Base-by-base conservation (phyloP, 2,888 invertebrate genomes). In the Eupithecia insigniata region DNA sequence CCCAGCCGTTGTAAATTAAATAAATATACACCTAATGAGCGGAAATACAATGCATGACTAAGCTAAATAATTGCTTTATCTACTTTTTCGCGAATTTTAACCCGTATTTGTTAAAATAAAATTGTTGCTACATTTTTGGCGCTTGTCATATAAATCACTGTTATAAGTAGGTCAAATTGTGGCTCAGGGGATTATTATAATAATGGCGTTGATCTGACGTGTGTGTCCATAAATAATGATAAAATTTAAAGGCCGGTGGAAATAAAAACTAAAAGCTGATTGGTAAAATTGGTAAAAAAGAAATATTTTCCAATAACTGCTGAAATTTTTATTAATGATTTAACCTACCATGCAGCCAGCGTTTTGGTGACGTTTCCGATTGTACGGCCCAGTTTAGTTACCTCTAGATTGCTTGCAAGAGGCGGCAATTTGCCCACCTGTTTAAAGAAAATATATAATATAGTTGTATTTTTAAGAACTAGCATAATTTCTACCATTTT, bases 1-100 rank as follows among this genome's bases (percentile, higher is more conserved):
- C 90, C 89, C 93, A 93, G 93, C 89, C 92, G 89, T 89, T 92
- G 92, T 92, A 93, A 93, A 94, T 94, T 93, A 93, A 93, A 93
- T 93, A 93, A 93, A 93, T 93, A 93, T 91, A 92, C 92, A 91
- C 87, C 90, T 93, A 93, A 94, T 94, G 93, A 94, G 93, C 90
- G 91, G 89, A 92, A 93, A 92, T 90, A 92, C 91, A 92, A 91
- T 90, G 92, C 91, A 92, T 90, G 91, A 91, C 88, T 90, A 89
- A 90, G 89, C 89, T 90, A 84, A 91, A 91, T 92, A 92, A 93
- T 93, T 90, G 87, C 91, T 92, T 91, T 87, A 92, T 92, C 89
- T 85, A 81, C 79, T 82, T 85, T 85, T 84, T 87, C 74, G 76
- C 71, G 73, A 81, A 82, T 83, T 85, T 84, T 77, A 81, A 78